These are phyloP conservation scores for Sceloporus undulatus DNA, from an alignment of 2,113 vertebrate species.

Conservation along the genomic window DNA sequence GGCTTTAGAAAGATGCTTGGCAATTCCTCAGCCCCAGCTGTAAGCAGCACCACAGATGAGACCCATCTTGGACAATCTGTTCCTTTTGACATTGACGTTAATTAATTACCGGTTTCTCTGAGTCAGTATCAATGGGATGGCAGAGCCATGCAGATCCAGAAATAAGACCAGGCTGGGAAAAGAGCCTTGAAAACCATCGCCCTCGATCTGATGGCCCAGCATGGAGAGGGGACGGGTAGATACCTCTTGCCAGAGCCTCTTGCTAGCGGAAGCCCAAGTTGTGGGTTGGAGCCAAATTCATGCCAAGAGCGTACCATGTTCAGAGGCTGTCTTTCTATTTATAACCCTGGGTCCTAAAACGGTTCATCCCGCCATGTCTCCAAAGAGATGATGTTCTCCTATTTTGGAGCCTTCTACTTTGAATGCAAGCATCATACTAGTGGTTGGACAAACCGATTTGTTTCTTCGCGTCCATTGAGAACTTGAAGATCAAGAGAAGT, in stretches of 20 bases:
- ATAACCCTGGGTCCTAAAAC: constrained; percentile 41
- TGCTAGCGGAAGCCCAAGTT: constrained; percentile 21
- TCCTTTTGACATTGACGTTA: constrained; percentile 11
- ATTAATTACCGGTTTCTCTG: constrained; percentile 22
- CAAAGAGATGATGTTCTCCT: constrained; percentile 33
- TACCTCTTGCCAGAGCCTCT: constrained; percentile 34
- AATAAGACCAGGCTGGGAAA: neutral
- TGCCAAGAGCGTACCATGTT: constrained; percentile 55
- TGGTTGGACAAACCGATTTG: no score
- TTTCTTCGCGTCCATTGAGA: no score
- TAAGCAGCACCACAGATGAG: constrained; percentile 2
- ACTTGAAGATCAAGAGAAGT: no score
- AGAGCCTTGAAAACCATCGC: neutral
- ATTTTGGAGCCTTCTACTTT: no score
- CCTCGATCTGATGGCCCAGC: neutral
- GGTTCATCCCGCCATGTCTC: constrained; percentile 47
- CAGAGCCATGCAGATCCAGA: constrained; percentile 8
- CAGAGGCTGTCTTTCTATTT: constrained; percentile 61
- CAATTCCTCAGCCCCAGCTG: constrained; percentile 37
- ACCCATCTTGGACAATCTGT: constrained; percentile 11
- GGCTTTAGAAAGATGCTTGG: neutral
- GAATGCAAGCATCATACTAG: no score
- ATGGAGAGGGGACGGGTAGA: neutral
- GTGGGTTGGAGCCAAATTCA: constrained; percentile 48
- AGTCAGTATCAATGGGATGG: constrained; percentile 34